phyloP scores from a whole-genome alignment of 1,140 invertebrate genomes.

The Sinella curviseta region DNA sequence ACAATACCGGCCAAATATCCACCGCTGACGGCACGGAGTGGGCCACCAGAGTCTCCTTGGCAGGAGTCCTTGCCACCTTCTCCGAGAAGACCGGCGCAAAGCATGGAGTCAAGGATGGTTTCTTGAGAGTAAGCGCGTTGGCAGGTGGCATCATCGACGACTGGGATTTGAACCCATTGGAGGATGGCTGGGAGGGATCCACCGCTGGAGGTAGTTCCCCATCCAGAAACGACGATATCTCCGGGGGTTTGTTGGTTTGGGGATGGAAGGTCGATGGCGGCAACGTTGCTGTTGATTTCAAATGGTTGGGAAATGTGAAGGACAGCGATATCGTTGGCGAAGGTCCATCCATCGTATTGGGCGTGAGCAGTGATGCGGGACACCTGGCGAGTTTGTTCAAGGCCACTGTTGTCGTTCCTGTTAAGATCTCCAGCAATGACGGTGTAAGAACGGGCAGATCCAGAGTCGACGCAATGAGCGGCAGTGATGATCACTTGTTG shows the following conservation, averaged over 20 bases:
- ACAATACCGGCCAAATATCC: too few species aligned
- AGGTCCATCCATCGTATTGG: neutral
- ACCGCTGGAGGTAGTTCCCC: too few species aligned
- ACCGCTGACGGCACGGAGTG: too few species aligned
- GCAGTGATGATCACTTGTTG: neutral
- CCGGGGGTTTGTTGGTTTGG: conserved; percentile 3
- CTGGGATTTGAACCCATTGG: neutral
- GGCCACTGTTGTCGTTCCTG: neutral
- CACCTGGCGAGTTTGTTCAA: too few species aligned
- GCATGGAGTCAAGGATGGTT: too few species aligned
- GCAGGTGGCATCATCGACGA: conserved; percentile 1
- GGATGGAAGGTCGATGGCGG: neutral
- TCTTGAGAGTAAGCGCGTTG: neutral
- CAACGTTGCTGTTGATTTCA: neutral
- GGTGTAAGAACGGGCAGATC: neutral
- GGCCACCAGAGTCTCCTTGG: too few species aligned
- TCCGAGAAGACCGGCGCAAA: too few species aligned
- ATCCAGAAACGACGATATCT: too few species aligned
- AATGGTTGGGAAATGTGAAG: neutral
- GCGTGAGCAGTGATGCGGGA: neutral
- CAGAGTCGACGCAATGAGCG: conserved; percentile 6
- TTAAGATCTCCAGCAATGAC: conserved; percentile 1
- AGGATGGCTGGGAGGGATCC: neutral
- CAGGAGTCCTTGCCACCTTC: too few species aligned
- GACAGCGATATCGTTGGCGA: too few species aligned